phyloP scores from a whole-genome alignment of 2,113 vertebrate genomes.

The Dromas ardeola region DNA sequence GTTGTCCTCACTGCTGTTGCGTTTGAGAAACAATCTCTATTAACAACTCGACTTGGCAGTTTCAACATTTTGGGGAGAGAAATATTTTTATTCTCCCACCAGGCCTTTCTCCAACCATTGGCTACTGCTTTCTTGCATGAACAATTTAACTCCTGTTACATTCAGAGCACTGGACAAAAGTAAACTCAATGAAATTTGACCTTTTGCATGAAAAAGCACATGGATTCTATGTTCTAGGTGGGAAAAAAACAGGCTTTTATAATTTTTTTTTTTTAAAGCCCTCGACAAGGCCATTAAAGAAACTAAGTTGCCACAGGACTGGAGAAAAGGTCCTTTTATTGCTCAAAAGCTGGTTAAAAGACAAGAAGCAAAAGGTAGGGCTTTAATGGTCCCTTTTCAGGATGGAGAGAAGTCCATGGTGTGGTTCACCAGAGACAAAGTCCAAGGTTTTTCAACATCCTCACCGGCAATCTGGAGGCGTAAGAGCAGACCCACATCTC shows the following conservation, averaged over 20 bases:
- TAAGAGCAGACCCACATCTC: background rate
- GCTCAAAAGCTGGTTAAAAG: background rate
- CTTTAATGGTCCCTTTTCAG: background rate
- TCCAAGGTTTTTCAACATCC: background rate
- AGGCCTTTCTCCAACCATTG: background rate
- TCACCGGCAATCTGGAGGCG: background rate
- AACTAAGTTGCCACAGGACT: background rate
- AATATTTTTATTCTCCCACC: slow-evolving; percentile 4
- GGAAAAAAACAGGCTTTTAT: background rate
- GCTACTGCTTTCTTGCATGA: background rate
- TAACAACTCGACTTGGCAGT: slow-evolving; percentile 22
- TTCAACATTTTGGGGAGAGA: background rate
- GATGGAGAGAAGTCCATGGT: background rate
- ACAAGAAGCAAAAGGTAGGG: background rate
- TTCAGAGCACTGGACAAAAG: background rate
- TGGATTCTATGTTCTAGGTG: background rate
- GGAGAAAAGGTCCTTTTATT: background rate
- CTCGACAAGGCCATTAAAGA: background rate
- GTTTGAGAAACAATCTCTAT: background rate
- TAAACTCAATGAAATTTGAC: background rate
- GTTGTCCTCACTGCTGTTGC: background rate
- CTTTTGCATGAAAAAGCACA: background rate
- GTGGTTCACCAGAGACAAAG: background rate
- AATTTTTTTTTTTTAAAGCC: background rate
- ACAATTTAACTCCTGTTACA: background rate